Percentiles rank a stretch among this genome's conserved stretches.
Conservation (phyloP, 2,888 invertebrate species). For the Spatulosminthurus flaviceps region DNA sequence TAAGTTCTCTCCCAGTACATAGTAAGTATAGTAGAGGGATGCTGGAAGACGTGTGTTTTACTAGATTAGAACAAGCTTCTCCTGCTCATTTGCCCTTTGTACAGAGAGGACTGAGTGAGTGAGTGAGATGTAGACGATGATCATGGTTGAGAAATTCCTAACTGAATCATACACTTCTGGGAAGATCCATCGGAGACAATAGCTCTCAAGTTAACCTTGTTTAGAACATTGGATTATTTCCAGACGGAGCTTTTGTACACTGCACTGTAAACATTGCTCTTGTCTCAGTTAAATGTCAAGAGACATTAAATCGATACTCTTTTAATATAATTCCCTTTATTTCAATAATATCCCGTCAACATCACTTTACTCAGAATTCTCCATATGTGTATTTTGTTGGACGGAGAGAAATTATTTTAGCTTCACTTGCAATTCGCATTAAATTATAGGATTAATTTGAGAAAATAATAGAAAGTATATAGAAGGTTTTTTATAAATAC, state of each 20-base stretch:
- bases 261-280: background rate
- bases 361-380: no score
- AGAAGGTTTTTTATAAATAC: no score
- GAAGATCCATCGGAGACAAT: background rate
- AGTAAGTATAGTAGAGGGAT: no score
- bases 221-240: constrained; percentile 29
- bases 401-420: background rate
- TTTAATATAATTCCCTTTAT: background rate
- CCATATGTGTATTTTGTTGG: no score
- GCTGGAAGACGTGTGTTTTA: no score
- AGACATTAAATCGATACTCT: no score
- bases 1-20: no score
- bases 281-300: background rate
- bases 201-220: constrained; percentile 30
- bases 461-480: background rate
- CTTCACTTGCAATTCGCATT: background rate
- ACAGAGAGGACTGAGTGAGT: no score
- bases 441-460: background rate
- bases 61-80: no score
- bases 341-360: background rate
- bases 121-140: no score
- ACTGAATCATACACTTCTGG: constrained; percentile 7
- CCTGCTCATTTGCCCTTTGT: no score
- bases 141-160: background rate
- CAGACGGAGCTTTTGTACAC: background rate